Evolutionary conservation across 2,888 invertebrate species (phyloP).

Genomic region (Bellardia bayeri): DNA sequence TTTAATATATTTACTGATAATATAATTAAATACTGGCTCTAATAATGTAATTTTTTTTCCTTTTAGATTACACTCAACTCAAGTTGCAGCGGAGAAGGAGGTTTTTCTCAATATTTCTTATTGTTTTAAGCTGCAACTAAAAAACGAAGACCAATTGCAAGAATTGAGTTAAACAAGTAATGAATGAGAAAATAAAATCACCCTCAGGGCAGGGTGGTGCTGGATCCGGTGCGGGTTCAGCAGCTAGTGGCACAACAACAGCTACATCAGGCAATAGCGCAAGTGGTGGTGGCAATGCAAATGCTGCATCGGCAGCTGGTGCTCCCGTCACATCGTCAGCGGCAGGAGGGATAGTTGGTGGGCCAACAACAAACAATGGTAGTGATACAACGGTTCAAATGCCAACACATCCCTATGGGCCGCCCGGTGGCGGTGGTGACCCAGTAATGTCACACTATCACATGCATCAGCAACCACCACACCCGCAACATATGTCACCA

Average conservation of each 20-base stretch:
- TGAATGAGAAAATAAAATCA: conserved; percentile 84
- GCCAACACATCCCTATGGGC: conserved; percentile 80
- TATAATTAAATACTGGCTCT: too few species aligned
- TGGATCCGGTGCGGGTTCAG: conserved; percentile 71
- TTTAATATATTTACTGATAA: too few species aligned
- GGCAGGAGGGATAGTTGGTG: conserved; percentile 72
- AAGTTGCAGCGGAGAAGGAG: conserved; percentile 77
- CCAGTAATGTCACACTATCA: conserved; percentile 83
- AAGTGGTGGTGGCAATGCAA: conserved; percentile 60
- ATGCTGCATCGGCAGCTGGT: conserved; percentile 58
- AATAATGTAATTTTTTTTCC: conserved; percentile 4
- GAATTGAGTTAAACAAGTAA: conserved; percentile 76
- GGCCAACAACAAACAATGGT: conserved; percentile 80
- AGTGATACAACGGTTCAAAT: conserved; percentile 78
- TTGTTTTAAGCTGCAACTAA: conserved; percentile 76
- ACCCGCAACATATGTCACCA: conserved; percentile 79
- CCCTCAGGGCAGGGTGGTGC: conserved; percentile 82
- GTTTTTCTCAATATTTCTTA: conserved; percentile 73
- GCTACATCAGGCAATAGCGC: conserved; percentile 46
- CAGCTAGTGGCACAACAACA: conserved; percentile 66
- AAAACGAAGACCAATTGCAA: conserved; percentile 73
- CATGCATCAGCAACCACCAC: conserved; percentile 80
- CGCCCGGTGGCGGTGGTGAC: conserved; percentile 78
- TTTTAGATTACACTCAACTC: conserved; percentile 74
- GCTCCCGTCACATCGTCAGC: conserved; percentile 53